These are phyloP conservation scores for Palythoa caribaeorum DNA, from an alignment of 92 coral and sea anemone genomes.

Conservation along the genomic window DNA sequence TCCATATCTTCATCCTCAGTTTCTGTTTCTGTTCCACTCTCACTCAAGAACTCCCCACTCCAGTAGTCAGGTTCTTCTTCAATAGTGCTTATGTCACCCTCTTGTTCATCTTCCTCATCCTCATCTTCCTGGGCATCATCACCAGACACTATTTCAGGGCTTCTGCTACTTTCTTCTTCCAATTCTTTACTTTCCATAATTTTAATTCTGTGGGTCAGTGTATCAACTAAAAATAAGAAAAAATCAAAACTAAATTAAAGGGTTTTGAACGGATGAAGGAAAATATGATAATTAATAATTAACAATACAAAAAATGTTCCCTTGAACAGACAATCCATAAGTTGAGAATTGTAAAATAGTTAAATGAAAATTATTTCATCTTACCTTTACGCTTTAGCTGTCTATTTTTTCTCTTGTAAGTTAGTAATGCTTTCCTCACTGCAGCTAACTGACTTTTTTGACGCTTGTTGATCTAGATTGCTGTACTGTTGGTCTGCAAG, in stretches of 20 bases:
- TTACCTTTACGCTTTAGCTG: conserved; percentile 17
- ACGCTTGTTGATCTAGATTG: background rate
- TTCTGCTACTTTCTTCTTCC: conserved; percentile 5
- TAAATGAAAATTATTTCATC: background rate
- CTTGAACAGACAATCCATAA: no score
- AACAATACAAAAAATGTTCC: no score
- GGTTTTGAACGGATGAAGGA: background rate
- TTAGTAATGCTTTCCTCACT: background rate
- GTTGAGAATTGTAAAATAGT: no score
- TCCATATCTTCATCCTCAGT: conserved; percentile 46
- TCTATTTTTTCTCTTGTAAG: background rate
- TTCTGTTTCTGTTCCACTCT: conserved; percentile 40
- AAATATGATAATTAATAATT: background rate
- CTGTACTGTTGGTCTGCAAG: conserved; percentile 13
- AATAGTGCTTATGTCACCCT: conserved; percentile 18
- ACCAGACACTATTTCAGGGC: background rate
- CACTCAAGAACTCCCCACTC: conserved; percentile 36
- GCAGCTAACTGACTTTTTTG: conserved; percentile 10
- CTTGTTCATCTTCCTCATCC: background rate
- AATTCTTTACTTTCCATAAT: background rate
- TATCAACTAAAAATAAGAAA: conserved; percentile 11
- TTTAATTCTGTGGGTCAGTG: conserved; percentile 7
- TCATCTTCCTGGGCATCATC: background rate
- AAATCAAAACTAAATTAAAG: background rate
- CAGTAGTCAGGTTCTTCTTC: conserved; percentile 45